Base-by-base conservation (phyloP, 2,113 vertebrate species). In the Sinosuthora webbiana region DNA sequence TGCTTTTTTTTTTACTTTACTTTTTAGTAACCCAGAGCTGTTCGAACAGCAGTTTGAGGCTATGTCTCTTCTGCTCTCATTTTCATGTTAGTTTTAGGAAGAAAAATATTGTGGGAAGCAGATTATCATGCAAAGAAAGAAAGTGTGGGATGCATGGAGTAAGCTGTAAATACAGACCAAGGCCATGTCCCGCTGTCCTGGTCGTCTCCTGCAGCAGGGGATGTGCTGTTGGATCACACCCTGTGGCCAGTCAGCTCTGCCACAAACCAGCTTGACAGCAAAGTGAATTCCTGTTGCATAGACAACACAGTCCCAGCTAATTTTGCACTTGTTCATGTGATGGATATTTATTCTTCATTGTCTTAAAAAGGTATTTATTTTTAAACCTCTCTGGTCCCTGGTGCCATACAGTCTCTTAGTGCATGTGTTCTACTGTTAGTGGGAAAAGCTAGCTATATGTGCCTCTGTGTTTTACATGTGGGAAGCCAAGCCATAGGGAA, bases 361-460 rank as follows among this genome's bases (percentile, higher is more conserved):
- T 96, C 64, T 87, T 92, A 24, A 84, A 78, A 77, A 95, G 89
- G 64, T 93, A 25, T 41, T 94, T 94, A 71, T 94, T 92, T 93
- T 93, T 93, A 80, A 89, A 59, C 42, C 30, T 80, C 55, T 92
- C 41, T 52, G 59, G 64, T 78, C 52, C 63, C 88, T 94, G 83
- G 71, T 92, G 83, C 83, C 14, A 0, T 28, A 28, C 13, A 20
- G 59, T 63, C 70, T 63, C 70, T 91, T 49, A 25, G 33, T n/a
- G 25, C 57, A 5, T 18, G 33, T 33, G 30, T 83, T 73, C 57
- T n/a, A 1, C 64, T 28, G 52, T 53, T 74, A 25, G 25, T 0
- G 1, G 42, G 75, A 80, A 76, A 30, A 28, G 42, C 62, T 79
- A 3, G 70, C 81, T 82, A 1, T 55, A 10, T 15, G 33, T 69